phyloP scores from a whole-genome alignment of 2,113 vertebrate species.

The Gorsachius goisagi region DNA sequence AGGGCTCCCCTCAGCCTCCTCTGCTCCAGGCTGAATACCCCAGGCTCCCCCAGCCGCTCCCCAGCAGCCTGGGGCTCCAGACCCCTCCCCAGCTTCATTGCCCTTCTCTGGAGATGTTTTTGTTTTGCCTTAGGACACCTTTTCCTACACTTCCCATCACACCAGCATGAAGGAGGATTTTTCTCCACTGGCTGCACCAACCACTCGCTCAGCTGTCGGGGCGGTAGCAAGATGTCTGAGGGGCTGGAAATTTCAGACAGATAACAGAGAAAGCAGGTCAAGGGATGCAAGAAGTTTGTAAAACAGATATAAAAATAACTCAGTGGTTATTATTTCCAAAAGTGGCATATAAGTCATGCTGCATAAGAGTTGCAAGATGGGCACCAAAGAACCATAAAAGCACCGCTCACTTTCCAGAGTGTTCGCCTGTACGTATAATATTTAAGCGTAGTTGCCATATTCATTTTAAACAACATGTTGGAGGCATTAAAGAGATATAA shows the following conservation, averaged over 20 bases:
- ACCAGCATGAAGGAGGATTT: accelerated
- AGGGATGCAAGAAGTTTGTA: neutral
- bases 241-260: neutral
- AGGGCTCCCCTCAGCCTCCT: too few relatives aligned
- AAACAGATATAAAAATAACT: neutral
- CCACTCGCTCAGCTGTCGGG: neutral
- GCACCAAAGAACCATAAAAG: neutral
- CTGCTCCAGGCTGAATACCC: too few relatives aligned
- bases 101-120: too few relatives aligned
- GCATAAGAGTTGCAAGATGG: neutral
- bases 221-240: neutral
- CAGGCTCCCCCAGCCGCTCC: too few relatives aligned
- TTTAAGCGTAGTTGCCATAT: neutral
- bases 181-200: neutral
- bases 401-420: neutral
- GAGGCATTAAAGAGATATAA: neutral
- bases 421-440: neutral
- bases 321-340: neutral
- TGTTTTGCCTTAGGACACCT: neutral
- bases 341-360: neutral
- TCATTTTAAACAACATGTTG: neutral
- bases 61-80: too few relatives aligned
- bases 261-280: neutral
- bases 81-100: too few relatives aligned
- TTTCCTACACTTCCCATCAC: neutral